These are phyloP conservation scores for Drosophila merina DNA, from an alignment of 2,888 invertebrate species.

Conservation along the genomic window DNA sequence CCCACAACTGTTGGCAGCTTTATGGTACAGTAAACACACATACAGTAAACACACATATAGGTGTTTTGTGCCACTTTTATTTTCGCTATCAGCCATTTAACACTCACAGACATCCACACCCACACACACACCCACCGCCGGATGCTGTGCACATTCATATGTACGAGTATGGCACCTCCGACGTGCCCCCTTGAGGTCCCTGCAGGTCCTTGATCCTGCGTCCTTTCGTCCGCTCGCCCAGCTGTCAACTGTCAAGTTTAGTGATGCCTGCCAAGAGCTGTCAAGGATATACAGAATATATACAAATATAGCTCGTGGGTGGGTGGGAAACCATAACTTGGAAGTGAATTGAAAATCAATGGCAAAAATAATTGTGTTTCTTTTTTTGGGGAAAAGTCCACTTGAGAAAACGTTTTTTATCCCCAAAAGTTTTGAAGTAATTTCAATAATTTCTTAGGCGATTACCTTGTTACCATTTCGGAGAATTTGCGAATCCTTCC, in stretches of 20 bases:
- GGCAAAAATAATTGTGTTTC: slow-evolving; percentile 8
- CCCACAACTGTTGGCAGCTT: neutral
- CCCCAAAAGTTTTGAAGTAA: neutral
- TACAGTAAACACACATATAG: slow-evolving; percentile 15
- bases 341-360: slow-evolving; percentile 36
- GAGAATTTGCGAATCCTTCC: neutral
- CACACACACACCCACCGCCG: slow-evolving; percentile 3
- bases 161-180: slow-evolving; percentile 28
- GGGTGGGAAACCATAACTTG: slow-evolving; percentile 28
- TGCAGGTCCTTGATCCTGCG: slow-evolving; percentile 34
- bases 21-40: neutral
- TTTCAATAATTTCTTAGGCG: neutral
- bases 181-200: neutral
- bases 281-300: slow-evolving; percentile 81
- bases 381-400: too few species aligned
- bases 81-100: slow-evolving; percentile 75
- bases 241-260: slow-evolving; percentile 79
- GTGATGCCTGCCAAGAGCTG: slow-evolving; percentile 63
- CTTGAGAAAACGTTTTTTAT: neutral
- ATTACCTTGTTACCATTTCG: slow-evolving; percentile 1
- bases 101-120: slow-evolving; percentile 23
- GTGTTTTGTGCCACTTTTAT: slow-evolving; percentile 70
- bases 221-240: slow-evolving; percentile 33
- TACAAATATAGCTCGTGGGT: slow-evolving; percentile 49
- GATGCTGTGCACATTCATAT: slow-evolving; percentile 31